Conservation (phyloP, 2,113 vertebrate species). For the Ursus arctos region DNA sequence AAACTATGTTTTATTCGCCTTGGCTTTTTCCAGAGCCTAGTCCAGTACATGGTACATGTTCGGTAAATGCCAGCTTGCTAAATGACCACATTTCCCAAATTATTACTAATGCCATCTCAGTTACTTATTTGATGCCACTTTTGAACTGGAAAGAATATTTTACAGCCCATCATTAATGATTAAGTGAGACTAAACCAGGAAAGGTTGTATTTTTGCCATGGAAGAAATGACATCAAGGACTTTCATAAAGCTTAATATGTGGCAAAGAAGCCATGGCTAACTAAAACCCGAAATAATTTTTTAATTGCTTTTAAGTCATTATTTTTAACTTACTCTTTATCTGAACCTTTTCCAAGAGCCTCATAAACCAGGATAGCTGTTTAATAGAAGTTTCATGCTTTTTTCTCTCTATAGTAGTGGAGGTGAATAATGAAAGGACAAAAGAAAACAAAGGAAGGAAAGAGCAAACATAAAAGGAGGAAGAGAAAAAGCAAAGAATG, state of each 20-base stretch:
- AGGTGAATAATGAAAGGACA: slow-evolving; percentile 3
- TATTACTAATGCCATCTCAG: slow-evolving; percentile 67
- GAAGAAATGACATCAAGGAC: slow-evolving; percentile 77
- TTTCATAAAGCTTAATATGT: slow-evolving; percentile 40
- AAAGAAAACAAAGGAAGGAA: slow-evolving; percentile 12
- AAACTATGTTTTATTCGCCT: slow-evolving; percentile 50
- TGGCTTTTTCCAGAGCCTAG: slow-evolving; percentile 52
- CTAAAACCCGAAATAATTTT: slow-evolving; percentile 41
- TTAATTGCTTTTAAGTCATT: slow-evolving; percentile 60
- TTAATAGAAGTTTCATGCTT: background rate
- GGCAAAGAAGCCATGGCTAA: slow-evolving; percentile 20
- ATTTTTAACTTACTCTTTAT: slow-evolving; percentile 60
- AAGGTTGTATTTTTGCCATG: slow-evolving; percentile 57
- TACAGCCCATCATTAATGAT: slow-evolving; percentile 70
- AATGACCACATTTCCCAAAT: slow-evolving; percentile 73
- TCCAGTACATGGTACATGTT: slow-evolving; percentile 46
- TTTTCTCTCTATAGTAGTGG: background rate
- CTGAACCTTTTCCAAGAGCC: slow-evolving; percentile 44
- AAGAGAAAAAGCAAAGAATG: background rate
- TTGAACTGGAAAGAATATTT: slow-evolving; percentile 76
- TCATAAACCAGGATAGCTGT: slow-evolving; percentile 22
- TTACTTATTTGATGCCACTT: slow-evolving; percentile 69
- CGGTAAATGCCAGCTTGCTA: slow-evolving; percentile 52
- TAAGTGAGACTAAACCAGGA: slow-evolving; percentile 60
- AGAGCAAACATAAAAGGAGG: background rate